Evolutionary conservation across 2,797 vertebrate genomes (phyloP), one percentile per base, ranked within the genome.

Genomic region (Catamblyrhynchus diadema): DNA sequence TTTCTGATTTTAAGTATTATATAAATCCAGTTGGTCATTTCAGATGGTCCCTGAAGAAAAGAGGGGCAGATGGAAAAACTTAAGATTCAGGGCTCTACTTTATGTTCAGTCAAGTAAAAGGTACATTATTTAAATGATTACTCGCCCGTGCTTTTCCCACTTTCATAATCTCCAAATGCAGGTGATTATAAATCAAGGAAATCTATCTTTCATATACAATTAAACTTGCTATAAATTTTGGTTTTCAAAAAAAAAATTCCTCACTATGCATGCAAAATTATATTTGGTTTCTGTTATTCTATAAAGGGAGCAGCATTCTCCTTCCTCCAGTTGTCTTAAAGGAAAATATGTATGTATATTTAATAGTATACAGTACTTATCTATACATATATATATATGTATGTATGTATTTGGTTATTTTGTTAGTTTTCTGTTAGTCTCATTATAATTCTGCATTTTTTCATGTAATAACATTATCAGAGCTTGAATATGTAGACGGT

Each of bases 361-460:
- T 19, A 9, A 19, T 19, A 47, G 20, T 21, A n/a, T 28, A 33
- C 7, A 64, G 3, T 62, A 60, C 10, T 54, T 8, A 6, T 3
- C 1, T 18, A 23, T 21, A 3, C 3, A 5, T 23, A 3, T n/a
- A 12, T 16, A 41, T 41, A 2, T 14, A 50, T 30, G 50, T 19
- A 14, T 22, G 50, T 14, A 9, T 25, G 9, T 51, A 1, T 53
- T 5, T 56, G 2, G 44, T 3, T 42, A 15, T 1, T 48, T 17
- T 62, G 8, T 23, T 66, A 51, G 5, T 32, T 33, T 59, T n/a
- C 15, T 41, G 0, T 84, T 61, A 42, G 39, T 61, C 21, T 45
- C 23, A 48, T 74, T 21, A n/a, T 37, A 61, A 69, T 77, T 91
- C 20, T 51, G 6, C 14, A 57, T 69, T 1, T 0, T 72, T 85